Conservation (phyloP, 1,140 invertebrate genomes). For the Eumeta japonica region DNA sequence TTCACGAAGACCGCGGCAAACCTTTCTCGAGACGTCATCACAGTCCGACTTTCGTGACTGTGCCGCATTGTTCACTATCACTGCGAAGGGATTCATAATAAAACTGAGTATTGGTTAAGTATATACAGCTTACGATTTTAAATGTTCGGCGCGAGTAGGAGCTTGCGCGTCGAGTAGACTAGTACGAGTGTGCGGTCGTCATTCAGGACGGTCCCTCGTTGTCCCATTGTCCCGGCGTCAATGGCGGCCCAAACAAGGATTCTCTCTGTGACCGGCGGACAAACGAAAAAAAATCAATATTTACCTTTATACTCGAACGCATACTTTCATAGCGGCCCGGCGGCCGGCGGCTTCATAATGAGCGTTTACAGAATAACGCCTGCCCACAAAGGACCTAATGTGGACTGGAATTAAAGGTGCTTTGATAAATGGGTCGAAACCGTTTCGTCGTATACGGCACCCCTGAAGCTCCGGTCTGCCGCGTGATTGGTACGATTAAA, state of each 20-base stretch:
- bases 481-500: too few relatives aligned
- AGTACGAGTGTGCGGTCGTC: constrained; percentile 48
- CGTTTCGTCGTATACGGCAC: too few relatives aligned
- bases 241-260: constrained; percentile 47
- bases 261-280: constrained; percentile 26
- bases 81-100: too few relatives aligned
- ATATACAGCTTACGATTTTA: too few relatives aligned
- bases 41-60: too few relatives aligned
- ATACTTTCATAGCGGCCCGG: constrained; percentile 46
- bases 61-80: too few relatives aligned
- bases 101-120: too few relatives aligned
- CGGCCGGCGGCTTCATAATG: constrained; percentile 41
- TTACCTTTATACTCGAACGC: constrained; percentile 54
- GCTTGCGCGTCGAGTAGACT: too few relatives aligned
- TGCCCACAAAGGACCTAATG: constrained; percentile 40
- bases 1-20: too few relatives aligned
- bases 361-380: constrained; percentile 55
- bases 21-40: too few relatives aligned
- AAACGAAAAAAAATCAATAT: constrained; percentile 49
- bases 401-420: constrained; percentile 40
- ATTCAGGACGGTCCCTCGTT: constrained; percentile 45
- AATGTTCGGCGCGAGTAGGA: too few relatives aligned
- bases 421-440: constrained; percentile 33
- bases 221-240: constrained; percentile 45
- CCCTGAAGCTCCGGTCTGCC: too few relatives aligned